Evolutionary conservation across 2,797 vertebrate species (phyloP).

Genomic region (Melanotaenia trifasciata): DNA sequence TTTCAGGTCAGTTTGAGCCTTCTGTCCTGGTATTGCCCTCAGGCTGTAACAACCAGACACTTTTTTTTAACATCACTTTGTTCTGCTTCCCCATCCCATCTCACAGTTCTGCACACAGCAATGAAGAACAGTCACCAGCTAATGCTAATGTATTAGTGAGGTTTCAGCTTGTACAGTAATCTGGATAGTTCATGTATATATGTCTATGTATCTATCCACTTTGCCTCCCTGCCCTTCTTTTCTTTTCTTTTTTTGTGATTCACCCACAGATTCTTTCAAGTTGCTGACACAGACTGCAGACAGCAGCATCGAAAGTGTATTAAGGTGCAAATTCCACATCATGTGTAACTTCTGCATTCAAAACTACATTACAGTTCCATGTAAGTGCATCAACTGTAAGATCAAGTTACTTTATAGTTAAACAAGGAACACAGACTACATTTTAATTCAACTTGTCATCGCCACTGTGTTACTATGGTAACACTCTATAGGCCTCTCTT

Average conservation of each 20-base stretch:
- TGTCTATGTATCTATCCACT: not conserved
- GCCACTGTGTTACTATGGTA: conserved; percentile 52
- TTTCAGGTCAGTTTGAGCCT: conserved; percentile 42
- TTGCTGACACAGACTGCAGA: conserved; percentile 12
- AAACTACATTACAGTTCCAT: not conserved
- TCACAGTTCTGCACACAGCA: conserved; percentile 1
- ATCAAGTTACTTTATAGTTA: not conserved
- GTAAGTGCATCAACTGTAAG: not conserved
- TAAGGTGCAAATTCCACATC: not conserved
- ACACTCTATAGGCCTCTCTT: conserved; percentile 36
- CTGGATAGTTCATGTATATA: not conserved
- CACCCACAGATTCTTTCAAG: conserved; percentile 22
- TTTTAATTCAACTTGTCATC: conserved; percentile 27
- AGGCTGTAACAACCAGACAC: conserved; percentile 44
- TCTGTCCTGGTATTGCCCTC: conserved; percentile 46
- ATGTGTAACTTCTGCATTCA: not conserved
- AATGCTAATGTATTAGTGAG: conserved; percentile 13
- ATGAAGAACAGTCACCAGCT: conserved; percentile 23
- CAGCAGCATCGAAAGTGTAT: conserved; percentile 8
- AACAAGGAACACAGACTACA: conserved; percentile 11
- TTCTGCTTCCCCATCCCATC: conserved; percentile 29
- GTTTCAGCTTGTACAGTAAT: not conserved
- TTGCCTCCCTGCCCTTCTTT: conserved; percentile 3
- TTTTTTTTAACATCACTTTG: conserved; percentile 30
- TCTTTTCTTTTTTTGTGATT: conserved; percentile 4